A percentile compares a stretch with the other conserved stretches of the same genome.
These are phyloP conservation scores for Rhinella marina DNA, from an alignment of 2,797 vertebrate species.

Conservation along the genomic window DNA sequence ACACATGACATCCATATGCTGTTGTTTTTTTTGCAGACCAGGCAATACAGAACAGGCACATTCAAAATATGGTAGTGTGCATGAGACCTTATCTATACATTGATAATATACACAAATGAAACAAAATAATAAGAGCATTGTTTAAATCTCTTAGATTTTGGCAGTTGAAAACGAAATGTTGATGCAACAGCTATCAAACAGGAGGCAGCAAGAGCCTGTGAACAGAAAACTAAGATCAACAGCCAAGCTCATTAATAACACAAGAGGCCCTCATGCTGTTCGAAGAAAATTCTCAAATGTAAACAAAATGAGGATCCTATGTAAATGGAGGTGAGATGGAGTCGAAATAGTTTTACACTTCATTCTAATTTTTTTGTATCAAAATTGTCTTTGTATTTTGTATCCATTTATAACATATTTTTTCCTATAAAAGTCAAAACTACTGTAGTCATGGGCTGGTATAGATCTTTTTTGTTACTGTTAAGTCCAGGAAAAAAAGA, in stretches of 20 bases:
- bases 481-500: no score
- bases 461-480: no score
- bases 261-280: slow-evolving; percentile 31
- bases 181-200: slow-evolving; percentile 40
- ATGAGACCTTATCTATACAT: background rate
- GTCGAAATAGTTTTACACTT: background rate
- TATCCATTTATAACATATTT: background rate
- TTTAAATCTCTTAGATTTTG: slow-evolving; percentile 24
- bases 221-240: slow-evolving; percentile 33
- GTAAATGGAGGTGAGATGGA: background rate
- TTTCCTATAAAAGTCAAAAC: background rate
- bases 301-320: slow-evolving; percentile 23
- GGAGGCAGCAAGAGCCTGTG: slow-evolving; percentile 41
- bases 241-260: slow-evolving; percentile 51
- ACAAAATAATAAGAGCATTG: background rate
- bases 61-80: no score
- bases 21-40: no score
- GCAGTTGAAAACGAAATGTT: slow-evolving; percentile 34
- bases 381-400: background rate
- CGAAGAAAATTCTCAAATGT: slow-evolving; percentile 12
- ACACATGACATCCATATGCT: no score
- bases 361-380: background rate
- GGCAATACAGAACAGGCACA: no score
- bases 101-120: background rate
- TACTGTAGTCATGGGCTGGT: no score